These are phyloP conservation scores for Acipenser transmontanus DNA, from an alignment of 2,797 vertebrate species.

Conservation along the genomic window DNA sequence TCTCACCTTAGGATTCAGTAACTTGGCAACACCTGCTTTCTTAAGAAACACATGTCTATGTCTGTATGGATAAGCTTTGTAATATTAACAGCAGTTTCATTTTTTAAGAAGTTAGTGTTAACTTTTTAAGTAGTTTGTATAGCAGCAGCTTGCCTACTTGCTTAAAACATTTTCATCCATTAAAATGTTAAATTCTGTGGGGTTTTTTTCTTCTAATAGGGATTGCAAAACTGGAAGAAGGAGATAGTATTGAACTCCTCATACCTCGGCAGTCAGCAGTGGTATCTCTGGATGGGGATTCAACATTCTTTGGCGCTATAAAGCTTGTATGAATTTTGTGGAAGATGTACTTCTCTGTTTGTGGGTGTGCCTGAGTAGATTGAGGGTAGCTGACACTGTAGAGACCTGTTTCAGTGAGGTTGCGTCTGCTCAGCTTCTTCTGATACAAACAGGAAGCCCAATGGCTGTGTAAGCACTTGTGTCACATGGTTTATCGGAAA, in stretches of 20 bases:
- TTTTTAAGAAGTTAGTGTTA: too few relatives aligned
- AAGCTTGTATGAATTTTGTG: constrained; percentile 68
- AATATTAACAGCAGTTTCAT: too few relatives aligned
- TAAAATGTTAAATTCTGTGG: not conserved
- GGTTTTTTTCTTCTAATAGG: constrained; percentile 53
- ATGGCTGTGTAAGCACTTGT: not conserved
- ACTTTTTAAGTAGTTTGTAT: too few relatives aligned
- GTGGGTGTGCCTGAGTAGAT: not conserved
- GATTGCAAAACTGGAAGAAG: constrained; percentile 83
- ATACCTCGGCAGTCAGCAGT: constrained; percentile 75
- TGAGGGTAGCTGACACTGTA: not conserved
- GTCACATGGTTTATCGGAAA: not conserved
- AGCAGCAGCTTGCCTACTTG: too few relatives aligned
- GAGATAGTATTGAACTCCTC: constrained; percentile 84
- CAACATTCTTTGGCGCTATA: constrained; percentile 86
- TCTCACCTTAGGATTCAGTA: too few relatives aligned
- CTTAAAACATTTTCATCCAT: too few relatives aligned
- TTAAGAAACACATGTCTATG: too few relatives aligned
- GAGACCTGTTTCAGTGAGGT: not conserved
- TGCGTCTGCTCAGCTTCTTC: not conserved
- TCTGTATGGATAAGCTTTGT: too few relatives aligned
- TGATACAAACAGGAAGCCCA: not conserved
- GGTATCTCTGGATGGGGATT: constrained; percentile 80
- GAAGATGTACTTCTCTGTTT: not conserved
- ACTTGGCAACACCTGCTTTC: too few relatives aligned